Evolutionary conservation across 1,140 invertebrate species (phyloP).

Genomic region (Sarcophaga peregrina): DNA sequence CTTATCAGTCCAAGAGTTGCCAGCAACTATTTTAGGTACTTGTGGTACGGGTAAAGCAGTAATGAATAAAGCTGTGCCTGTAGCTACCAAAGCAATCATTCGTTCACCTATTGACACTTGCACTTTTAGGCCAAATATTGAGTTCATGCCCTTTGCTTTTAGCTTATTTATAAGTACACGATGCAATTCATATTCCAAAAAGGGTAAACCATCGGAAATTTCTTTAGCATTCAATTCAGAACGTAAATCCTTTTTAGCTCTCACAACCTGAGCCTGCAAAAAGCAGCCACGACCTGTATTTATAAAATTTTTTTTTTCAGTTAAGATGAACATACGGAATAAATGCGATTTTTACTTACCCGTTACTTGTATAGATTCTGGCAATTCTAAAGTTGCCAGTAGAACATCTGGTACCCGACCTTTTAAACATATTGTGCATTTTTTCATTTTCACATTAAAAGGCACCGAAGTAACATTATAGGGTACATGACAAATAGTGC

Average conservation of each 20-base stretch:
- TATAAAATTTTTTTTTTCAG: neutral
- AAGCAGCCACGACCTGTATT: constrained; percentile 73
- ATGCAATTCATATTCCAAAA: constrained; percentile 95
- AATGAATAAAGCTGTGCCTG: constrained; percentile 85
- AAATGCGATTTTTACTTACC: constrained; percentile 65
- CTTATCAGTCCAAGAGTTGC: constrained; percentile 73
- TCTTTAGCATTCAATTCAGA: constrained; percentile 93
- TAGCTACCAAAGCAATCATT: constrained; percentile 86
- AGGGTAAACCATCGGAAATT: constrained; percentile 92
- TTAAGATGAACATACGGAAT: neutral
- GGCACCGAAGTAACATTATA: constrained; percentile 79
- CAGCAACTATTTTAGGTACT: constrained; percentile 75
- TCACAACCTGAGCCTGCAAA: constrained; percentile 82
- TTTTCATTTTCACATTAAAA: constrained; percentile 71
- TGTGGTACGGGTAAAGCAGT: constrained; percentile 78
- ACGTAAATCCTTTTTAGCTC: constrained; percentile 81
- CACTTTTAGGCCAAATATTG: constrained; percentile 85
- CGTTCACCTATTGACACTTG: constrained; percentile 90
- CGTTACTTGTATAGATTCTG: constrained; percentile 77
- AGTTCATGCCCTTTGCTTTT: constrained; percentile 93
- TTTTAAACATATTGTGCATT: constrained; percentile 78
- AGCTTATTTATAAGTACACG: constrained; percentile 91
- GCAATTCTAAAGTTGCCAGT: constrained; percentile 88
- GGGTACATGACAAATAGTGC: constrained; percentile 81
- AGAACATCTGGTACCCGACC: constrained; percentile 90